Conservation (phyloP, 2,797 vertebrate genomes). For the Fundulus diaphanus region DNA sequence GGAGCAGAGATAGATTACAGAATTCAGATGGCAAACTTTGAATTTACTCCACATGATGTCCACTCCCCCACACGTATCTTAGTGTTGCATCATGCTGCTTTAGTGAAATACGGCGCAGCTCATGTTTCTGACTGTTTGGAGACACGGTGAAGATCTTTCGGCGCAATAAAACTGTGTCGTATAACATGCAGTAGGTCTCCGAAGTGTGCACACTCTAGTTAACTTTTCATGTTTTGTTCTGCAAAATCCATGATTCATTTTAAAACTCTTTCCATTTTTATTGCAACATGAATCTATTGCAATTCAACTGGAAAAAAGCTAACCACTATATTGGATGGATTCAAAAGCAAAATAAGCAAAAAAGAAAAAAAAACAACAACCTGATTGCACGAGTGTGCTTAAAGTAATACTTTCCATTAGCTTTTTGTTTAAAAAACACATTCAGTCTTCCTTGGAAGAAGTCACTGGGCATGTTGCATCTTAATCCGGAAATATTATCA, state of each 20-base stretch:
- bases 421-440: background rate
- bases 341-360: background rate
- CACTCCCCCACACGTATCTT: background rate
- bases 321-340: background rate
- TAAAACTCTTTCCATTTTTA: background rate
- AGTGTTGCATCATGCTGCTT: background rate
- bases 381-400: no score
- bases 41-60: background rate
- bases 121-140: background rate
- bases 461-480: background rate
- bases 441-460: background rate
- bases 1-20: background rate
- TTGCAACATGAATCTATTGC: background rate
- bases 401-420: background rate
- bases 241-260: background rate
- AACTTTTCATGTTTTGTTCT: background rate
- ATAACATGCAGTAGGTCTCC: background rate
- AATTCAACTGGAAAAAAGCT: background rate
- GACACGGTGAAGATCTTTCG: background rate
- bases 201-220: no score
- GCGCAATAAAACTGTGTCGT: background rate
- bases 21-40: background rate
- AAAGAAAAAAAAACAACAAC: background rate
- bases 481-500: background rate
- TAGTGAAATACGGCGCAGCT: background rate